A percentile compares a stretch with the other conserved stretches of the same genome.
Evolutionary conservation across 2,888 invertebrate genomes (phyloP).

Genomic region (Napeogenes inachia): DNA sequence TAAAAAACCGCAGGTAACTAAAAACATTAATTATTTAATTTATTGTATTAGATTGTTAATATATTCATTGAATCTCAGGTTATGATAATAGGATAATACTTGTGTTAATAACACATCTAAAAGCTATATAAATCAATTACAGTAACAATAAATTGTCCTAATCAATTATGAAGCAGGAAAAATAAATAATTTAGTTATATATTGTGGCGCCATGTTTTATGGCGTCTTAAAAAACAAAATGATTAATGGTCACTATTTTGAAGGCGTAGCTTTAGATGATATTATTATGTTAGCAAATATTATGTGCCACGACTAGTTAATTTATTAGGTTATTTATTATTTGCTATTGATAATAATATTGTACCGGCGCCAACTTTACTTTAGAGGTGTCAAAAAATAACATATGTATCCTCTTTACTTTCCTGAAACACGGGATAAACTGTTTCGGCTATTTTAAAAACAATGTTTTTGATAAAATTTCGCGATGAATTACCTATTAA

Average conservation of each 20-base stretch:
- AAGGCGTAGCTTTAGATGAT: not conserved
- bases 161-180: not conserved
- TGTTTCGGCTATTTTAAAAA: too few species aligned
- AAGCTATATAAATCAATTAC: not conserved
- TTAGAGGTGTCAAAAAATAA: not conserved
- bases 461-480: too few species aligned
- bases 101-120: not conserved
- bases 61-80: conserved; percentile 16
- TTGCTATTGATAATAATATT: conserved; percentile 7
- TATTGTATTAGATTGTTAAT: conserved; percentile 15
- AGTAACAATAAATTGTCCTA: not conserved
- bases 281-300: too few species aligned
- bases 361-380: conserved; percentile 18
- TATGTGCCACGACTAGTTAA: too few species aligned
- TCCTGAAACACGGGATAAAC: too few species aligned
- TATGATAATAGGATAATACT: conserved; percentile 17
- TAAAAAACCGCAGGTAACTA: conserved; percentile 8
- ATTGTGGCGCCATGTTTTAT: conserved; percentile 6
- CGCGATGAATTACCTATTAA: too few species aligned
- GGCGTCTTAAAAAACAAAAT: conserved; percentile 17
- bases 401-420: too few species aligned
- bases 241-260: conserved; percentile 12
- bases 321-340: conserved; percentile 6
- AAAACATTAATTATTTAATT: conserved; percentile 15
- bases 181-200: conserved; percentile 5